phyloP scores from a whole-genome alignment of 2,113 vertebrate species.

The Vulpes vulpes region DNA sequence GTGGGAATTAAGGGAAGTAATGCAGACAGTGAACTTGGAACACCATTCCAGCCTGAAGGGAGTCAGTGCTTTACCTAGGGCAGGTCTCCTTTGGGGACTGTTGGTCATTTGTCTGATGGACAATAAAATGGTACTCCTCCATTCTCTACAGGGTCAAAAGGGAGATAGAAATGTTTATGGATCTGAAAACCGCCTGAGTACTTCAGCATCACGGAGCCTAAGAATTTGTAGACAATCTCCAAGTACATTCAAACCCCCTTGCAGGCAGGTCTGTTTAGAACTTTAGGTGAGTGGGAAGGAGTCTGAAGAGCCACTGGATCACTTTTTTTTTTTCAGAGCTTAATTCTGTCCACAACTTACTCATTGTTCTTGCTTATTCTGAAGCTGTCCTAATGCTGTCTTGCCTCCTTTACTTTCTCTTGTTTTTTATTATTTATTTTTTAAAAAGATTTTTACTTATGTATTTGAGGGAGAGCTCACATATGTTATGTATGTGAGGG shows the following conservation, averaged over 20 bases:
- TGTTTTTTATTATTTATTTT: not conserved
- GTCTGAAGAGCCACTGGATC: not conserved
- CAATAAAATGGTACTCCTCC: not conserved
- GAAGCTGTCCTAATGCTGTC: not conserved
- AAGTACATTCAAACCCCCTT: not conserved
- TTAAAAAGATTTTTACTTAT: not conserved
- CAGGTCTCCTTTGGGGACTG: not conserved
- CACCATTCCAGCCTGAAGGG: not conserved
- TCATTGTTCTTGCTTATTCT: not conserved
- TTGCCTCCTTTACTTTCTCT: not conserved
- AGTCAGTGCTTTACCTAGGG: not conserved
- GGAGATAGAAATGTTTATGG: not conserved
- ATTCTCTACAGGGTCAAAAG: not conserved
- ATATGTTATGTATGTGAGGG: not conserved
- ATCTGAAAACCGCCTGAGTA: not conserved
- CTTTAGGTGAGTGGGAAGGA: not conserved
- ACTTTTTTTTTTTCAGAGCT: not conserved
- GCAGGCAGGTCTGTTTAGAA: not conserved
- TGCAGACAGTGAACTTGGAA: not conserved
- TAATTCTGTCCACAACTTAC: not conserved
- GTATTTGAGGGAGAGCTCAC: not conserved
- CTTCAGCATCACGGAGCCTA: not conserved
- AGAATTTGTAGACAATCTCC: not conserved
- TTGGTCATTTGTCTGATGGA: not conserved
- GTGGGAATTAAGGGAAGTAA: not conserved